Base-by-base conservation (phyloP, 1,140 invertebrate species). In the Atta texana region DNA sequence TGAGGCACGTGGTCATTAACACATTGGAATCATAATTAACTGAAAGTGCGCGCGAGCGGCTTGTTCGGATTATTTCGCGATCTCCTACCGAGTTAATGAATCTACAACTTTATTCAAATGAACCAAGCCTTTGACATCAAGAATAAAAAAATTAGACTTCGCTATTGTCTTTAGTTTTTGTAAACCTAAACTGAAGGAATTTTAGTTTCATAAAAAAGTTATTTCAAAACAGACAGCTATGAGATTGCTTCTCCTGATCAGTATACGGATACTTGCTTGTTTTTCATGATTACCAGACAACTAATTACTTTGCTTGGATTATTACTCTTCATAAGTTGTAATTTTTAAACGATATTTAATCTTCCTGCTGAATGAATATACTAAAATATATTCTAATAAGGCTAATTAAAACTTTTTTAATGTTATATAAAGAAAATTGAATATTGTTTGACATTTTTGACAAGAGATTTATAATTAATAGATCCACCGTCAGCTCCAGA, bases 1-100 rank as follows among this genome's bases (percentile, higher is more conserved):
- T 57, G 69, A 51, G 80, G 69, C 80, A 84, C 69, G 80, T 84
- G 80, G 69, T 84, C 80, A 84, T 84, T 84, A 84, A 84, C 80
- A 84, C 80, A 84, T 84, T 63, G 55, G 39, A 75, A 84, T 84
- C 55, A 57, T 84, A 84, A 84, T 84, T 75, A 84, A 74, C 69
- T 61, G 80, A 74, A 84, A 80, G 77, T 63, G 49, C 49, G 80
- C 55, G 66, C 64, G 78, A 16, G 53, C 80, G 68, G 10, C 55
- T 12, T 12, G 80, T 44, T 12, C 24, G 53, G 55, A 84, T 63
- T 84, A 84, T 84, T 84, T n/a, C 69, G 80, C 39, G 55, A 63
- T 84, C 55, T 75, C 69, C 80, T 74, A 75, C 55, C 69, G 80
- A 84, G 80, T 84, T 75, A 84, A 75, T 74, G 69, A 84, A 84